These are phyloP conservation scores for Agrypnia vestita DNA, from an alignment of 1,140 invertebrate species.

Conservation along the genomic window DNA sequence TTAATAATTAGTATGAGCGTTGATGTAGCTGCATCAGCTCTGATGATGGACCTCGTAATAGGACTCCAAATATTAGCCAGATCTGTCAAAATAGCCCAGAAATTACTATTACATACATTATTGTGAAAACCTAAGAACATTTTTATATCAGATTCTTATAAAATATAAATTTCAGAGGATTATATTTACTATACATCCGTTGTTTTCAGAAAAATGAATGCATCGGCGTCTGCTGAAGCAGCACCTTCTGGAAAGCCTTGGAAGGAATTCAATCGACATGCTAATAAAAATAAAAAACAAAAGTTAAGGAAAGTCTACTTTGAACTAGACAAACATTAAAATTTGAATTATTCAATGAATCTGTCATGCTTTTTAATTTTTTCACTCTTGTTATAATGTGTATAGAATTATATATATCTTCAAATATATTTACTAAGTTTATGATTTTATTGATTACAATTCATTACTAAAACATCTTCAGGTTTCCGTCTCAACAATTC, in stretches of 20 bases:
- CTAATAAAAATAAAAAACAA: slow-evolving; percentile 88
- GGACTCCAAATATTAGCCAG: no score
- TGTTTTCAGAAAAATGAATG: slow-evolving; percentile 63
- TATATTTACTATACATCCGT: background rate
- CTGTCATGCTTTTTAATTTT: background rate
- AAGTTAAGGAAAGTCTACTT: slow-evolving; percentile 87
- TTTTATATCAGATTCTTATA: no score
- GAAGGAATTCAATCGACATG: slow-evolving; percentile 85
- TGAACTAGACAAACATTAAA: slow-evolving; percentile 83
- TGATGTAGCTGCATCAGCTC: no score
- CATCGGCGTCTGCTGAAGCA: slow-evolving; percentile 61
- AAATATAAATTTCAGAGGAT: no score
- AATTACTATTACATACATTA: no score
- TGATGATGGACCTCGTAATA: no score
- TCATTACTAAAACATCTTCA: no score
- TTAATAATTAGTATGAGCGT: no score
- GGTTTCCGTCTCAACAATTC: no score
- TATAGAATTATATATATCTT: background rate
- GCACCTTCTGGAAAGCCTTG: slow-evolving; percentile 79
- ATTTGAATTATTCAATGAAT: background rate
- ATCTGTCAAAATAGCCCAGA: no score
- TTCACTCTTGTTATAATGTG: background rate
- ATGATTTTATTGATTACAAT: no score
- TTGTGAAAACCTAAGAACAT: no score
- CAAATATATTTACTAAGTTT: background rate